Evolutionary conservation across 2,888 invertebrate genomes (phyloP).

Genomic region (Synergus umbraculus): DNA sequence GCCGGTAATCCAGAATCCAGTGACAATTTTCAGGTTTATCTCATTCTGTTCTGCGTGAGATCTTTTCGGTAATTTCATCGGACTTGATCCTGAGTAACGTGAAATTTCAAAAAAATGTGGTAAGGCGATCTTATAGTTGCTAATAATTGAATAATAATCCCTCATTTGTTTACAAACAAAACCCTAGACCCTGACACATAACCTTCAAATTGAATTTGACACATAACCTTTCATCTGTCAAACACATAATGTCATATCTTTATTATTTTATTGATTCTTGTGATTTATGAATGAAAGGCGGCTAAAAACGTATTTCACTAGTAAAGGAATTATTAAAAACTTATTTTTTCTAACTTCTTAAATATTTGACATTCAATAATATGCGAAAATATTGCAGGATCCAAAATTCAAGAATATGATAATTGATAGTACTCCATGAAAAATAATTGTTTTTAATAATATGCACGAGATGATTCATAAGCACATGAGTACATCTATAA

Average conservation of each 20-base stretch:
- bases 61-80: slow-evolving; percentile 24
- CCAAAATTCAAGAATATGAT: neutral
- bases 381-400: neutral
- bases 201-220: slow-evolving; percentile 55
- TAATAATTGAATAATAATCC: neutral
- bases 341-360: neutral
- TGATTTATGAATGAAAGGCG: slow-evolving; percentile 5
- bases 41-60: slow-evolving; percentile 35
- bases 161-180: slow-evolving; percentile 66
- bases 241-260: neutral
- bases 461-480: neutral
- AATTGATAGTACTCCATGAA: neutral
- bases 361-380: neutral
- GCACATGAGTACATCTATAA: neutral
- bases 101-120: slow-evolving; percentile 62
- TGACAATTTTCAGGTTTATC: slow-evolving; percentile 47
- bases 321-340: neutral
- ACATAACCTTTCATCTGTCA: slow-evolving; percentile 54
- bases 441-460: neutral
- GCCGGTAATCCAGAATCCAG: slow-evolving; percentile 40
- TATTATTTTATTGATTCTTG: neutral
- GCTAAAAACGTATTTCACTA: neutral
- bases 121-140: slow-evolving; percentile 53
- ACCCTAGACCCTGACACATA: slow-evolving; percentile 51
- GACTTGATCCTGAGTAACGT: neutral